A percentile compares a stretch with the other conserved stretches of the same genome.
These are phyloP conservation scores for Andrena hattorfiana DNA, from an alignment of 2,888 invertebrate genomes.

Conservation along the genomic window DNA sequence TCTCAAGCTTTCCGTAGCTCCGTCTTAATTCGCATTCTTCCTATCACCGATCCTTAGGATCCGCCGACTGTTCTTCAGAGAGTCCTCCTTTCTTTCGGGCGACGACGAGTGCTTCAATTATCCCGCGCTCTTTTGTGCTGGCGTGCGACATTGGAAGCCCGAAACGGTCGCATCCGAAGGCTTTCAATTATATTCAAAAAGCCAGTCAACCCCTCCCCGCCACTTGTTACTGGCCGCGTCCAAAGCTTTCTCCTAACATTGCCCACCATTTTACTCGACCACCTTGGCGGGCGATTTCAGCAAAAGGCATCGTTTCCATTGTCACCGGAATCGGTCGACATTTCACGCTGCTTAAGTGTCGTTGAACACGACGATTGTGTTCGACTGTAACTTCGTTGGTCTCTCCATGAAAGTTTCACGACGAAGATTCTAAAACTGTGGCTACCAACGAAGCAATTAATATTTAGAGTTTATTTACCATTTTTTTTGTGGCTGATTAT, in stretches of 20 bases:
- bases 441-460: background rate
- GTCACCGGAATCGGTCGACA: conserved; percentile 5
- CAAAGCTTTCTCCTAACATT: conserved; percentile 20
- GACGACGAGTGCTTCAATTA: conserved; percentile 53
- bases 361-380: background rate
- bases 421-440: background rate
- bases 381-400: background rate
- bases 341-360: background rate
- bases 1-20: background rate
- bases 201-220: conserved; percentile 7
- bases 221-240: conserved; percentile 19
- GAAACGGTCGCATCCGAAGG: conserved; percentile 26
- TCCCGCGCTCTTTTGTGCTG: conserved; percentile 20
- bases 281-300: conserved; percentile 4
- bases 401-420: background rate
- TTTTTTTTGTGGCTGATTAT: too few species aligned
- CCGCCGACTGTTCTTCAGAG: background rate
- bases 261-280: conserved; percentile 21
- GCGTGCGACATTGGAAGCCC: conserved; percentile 35
- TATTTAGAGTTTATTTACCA: background rate
- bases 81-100: conserved; percentile 1
- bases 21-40: conserved; percentile 26
- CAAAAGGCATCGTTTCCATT: conserved; percentile 22
- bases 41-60: conserved; percentile 10
- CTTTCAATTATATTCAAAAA: conserved; percentile 56